Percentiles rank a stretch among this genome's conserved stretches.
Evolutionary conservation across 2,113 vertebrate genomes (phyloP).

Genomic region (Apaloderma vittatum): DNA sequence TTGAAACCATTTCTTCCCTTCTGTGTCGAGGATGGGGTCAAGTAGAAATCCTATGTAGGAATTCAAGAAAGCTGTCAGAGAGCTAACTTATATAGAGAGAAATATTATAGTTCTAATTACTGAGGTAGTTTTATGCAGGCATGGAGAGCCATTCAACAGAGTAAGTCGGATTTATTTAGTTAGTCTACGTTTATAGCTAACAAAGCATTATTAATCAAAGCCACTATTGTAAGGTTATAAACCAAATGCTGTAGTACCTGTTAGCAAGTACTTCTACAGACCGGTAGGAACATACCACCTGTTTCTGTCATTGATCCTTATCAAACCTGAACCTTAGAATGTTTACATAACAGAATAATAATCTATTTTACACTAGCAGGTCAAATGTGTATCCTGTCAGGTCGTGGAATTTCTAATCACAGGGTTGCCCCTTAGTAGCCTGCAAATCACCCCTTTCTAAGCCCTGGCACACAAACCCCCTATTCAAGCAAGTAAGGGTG

Average conservation of each 20-base stretch:
- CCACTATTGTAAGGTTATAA: slow-evolving; percentile 46
- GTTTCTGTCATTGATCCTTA: slow-evolving; percentile 8
- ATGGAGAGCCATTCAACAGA: background rate
- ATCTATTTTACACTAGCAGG: slow-evolving; percentile 17
- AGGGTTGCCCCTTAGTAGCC: slow-evolving; percentile 23
- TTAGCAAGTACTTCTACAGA: background rate
- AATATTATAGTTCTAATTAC: slow-evolving; percentile 45
- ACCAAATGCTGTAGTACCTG: background rate
- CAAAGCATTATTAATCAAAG: slow-evolving; percentile 66
- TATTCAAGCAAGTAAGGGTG: slow-evolving; percentile 55
- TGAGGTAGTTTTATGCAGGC: slow-evolving; percentile 50
- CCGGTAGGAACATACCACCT: background rate
- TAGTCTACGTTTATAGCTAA: slow-evolving; percentile 55
- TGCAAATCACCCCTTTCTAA: slow-evolving; percentile 53
- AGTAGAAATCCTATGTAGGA: background rate
- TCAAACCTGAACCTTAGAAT: background rate
- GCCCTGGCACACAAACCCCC: slow-evolving; percentile 39
- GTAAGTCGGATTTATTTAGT: slow-evolving; percentile 55
- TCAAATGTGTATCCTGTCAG: slow-evolving; percentile 53
- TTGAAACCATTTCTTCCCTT: background rate
- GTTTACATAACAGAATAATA: slow-evolving; percentile 9
- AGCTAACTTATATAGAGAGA: background rate
- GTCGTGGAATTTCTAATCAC: slow-evolving; percentile 46
- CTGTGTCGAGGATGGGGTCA: background rate
- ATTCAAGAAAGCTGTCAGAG: background rate